Base-by-base conservation (phyloP, 2,888 invertebrate species). In the Stramonita haemastoma region DNA sequence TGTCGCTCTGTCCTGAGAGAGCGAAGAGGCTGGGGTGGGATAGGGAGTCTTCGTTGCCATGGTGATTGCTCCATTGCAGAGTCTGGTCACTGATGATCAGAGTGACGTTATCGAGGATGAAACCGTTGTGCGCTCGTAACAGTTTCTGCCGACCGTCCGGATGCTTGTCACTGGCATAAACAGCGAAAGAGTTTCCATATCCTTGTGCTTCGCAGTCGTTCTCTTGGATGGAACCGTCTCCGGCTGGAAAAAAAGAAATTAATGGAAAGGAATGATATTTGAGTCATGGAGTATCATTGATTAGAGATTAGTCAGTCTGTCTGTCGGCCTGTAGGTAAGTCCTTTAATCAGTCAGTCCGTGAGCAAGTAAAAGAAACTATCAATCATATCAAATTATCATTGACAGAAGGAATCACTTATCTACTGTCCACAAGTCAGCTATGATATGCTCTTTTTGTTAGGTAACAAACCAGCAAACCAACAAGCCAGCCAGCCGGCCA, bases 181-280 rank as follows among this genome's bases (percentile, higher is more conserved):
- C 77, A 19, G 87, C 81, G 32, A 91, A 90, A 0, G 66, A 26
- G 19, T 60, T n/a, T 1, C 89, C 90, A 19, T 87, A 86, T 11
- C 89, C 91, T 46, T 91, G 89, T 2, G 86, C 91, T 70, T 91
- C 91, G 60, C 90, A 85, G 86, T 91, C 90, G 56, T 91, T 90
- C 66, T 91, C 81, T 81, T 91, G 91, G 19, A 88, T 85, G 13
- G 70, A 81, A 6, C 91, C 91, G 87, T 91, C 91, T 2, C 91
- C 91, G 26, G 90, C 91, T 91, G 81, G 73, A 81, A 29, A 32
- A 13, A 2, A 32, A 77, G 29, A 32, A 32, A 77, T 6, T 32
- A 11, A 77, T 13, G 34, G 79, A 34, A 17, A 34, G 22, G n/a
- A n/a, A 57, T 60, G 15, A 60, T 60, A 22, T 57, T 13, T 15